Evolutionary conservation across 2,113 vertebrate genomes (phyloP).

Genomic region (Xerus inauris): DNA sequence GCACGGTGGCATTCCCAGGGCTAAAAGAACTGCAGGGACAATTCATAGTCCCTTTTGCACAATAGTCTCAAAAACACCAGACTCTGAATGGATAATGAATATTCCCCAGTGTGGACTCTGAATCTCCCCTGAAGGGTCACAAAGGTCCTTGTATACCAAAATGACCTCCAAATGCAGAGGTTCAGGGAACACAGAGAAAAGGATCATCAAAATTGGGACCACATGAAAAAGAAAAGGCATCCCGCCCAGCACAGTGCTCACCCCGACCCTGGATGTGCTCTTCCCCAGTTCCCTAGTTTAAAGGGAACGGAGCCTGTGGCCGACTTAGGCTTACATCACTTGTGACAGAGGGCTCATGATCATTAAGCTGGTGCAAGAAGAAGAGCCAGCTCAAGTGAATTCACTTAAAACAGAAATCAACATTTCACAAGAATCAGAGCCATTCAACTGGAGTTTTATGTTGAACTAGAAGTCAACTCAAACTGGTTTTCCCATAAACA

Average conservation of each 20-base stretch:
- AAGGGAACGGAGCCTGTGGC: fast-evolving
- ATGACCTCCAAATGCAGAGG: too few species aligned
- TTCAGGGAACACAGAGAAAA: neutral
- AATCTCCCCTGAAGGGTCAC: neutral
- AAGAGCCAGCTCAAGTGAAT: neutral
- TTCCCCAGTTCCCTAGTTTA: neutral
- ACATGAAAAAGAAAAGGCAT: neutral
- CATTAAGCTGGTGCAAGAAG: neutral
- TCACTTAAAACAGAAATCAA: neutral
- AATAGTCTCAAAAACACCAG: too few species aligned
- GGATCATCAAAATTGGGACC: neutral
- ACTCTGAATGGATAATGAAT: neutral
- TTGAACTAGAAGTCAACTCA: neutral
- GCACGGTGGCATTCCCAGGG: neutral
- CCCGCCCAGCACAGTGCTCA: fast-evolving
- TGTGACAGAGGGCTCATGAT: neutral
- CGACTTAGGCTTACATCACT: neutral
- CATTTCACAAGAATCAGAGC: neutral
- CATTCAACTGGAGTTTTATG: neutral
- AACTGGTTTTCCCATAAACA: neutral
- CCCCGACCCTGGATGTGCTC: too few species aligned
- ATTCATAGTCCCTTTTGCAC: neutral
- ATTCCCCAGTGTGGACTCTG: fast-evolving
- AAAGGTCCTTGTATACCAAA: neutral
- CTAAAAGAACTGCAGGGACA: neutral